Evolutionary conservation across 2,113 vertebrate genomes (phyloP).

Genomic region (Corythaeola cristata): DNA sequence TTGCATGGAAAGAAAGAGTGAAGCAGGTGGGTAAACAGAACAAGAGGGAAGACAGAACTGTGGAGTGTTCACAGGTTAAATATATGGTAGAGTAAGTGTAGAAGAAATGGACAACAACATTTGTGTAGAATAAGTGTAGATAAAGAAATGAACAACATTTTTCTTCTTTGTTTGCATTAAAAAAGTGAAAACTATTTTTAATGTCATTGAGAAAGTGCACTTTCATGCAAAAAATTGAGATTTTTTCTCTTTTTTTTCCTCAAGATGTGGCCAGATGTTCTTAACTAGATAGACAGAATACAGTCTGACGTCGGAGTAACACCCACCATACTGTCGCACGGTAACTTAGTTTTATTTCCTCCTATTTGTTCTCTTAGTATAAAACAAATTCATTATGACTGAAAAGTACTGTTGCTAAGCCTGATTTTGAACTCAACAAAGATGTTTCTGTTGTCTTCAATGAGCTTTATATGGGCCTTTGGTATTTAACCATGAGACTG

Average conservation of each 20-base stretch:
- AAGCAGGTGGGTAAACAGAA: neutral
- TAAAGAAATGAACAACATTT: neutral
- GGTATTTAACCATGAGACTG: neutral
- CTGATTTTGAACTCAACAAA: neutral
- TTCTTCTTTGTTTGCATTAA: neutral
- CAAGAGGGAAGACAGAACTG: neutral
- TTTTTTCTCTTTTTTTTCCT: neutral
- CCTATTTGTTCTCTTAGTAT: neutral
- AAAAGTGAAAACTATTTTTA: neutral
- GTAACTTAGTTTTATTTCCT: neutral
- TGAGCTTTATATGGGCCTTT: neutral
- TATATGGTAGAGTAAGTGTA: neutral
- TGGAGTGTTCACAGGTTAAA: neutral
- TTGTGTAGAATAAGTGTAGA: neutral
- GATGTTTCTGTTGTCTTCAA: neutral
- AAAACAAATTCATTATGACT: neutral
- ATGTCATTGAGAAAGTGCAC: neutral
- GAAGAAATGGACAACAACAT: neutral
- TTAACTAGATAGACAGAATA: neutral
- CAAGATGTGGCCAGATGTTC: neutral
- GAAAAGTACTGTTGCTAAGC: neutral
- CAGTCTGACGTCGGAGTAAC: neutral
- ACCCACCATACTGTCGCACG: neutral
- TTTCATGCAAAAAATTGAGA: neutral
- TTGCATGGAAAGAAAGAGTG: neutral